phyloP scores from a whole-genome alignment of 92 coral and sea anemone species.

The Nematostella vectensis region DNA sequence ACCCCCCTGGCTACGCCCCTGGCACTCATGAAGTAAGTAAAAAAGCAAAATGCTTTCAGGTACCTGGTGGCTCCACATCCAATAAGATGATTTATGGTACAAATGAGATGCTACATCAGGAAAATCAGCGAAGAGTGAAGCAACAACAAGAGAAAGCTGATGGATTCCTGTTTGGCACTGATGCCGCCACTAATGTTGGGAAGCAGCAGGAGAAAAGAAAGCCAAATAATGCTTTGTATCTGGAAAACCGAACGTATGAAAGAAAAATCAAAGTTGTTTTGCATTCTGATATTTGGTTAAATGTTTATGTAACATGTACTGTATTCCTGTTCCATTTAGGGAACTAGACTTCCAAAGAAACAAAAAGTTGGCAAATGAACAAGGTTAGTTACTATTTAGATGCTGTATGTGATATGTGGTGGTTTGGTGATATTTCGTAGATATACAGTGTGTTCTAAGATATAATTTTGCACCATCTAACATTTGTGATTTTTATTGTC shows the following conservation, averaged over 20 bases:
- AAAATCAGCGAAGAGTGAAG: conserved; percentile 3
- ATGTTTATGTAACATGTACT: background rate
- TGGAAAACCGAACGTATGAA: conserved; percentile 55
- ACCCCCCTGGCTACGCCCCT: too few relatives aligned
- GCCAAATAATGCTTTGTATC: conserved; percentile 70
- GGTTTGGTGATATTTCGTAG: too few relatives aligned
- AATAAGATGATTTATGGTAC: conserved; percentile 88
- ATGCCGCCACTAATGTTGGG: conserved; percentile 79
- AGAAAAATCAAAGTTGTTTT: background rate
- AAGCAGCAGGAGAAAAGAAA: conserved; percentile 40
- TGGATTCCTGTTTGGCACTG: conserved; percentile 85
- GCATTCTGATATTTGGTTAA: background rate
- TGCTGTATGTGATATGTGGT: too few relatives aligned
- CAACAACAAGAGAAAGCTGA: conserved; percentile 20
- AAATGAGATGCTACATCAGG: conserved; percentile 27
- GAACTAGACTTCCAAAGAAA: background rate
- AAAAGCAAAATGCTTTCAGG: conserved; percentile 16
- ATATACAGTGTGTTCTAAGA: too few relatives aligned
- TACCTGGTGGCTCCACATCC: conserved; percentile 80
- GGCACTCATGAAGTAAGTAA: background rate
- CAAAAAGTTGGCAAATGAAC: conserved; percentile 43
- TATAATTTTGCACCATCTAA: too few relatives aligned
- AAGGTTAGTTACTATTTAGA: conserved; percentile 30
- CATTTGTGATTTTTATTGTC: too few relatives aligned
- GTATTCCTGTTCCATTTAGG: background rate